Evolutionary conservation across 2,113 vertebrate genomes (phyloP), one percentile per base, ranked within the genome.

Genomic region (Forbesichthys papilliferus): DNA sequence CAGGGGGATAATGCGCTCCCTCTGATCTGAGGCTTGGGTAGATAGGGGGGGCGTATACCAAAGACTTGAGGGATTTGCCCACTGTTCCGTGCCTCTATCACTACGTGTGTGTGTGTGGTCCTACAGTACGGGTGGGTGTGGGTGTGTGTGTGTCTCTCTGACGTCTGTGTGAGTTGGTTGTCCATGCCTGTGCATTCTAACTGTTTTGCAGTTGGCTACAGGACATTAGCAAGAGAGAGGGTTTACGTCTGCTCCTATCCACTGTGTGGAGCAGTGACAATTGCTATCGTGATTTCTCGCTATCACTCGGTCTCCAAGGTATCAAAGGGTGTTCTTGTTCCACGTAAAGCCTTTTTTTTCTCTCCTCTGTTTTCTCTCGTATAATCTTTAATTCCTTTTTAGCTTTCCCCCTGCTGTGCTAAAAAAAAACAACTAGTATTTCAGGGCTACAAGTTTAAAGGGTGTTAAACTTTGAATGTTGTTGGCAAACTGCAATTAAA

Each of bases 1-100:
- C 82, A 27, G 85, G 87, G 77, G 79, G 74, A 84, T 89, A 75
- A 84, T 79, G 64, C 65, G 80, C 68, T 61, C 62, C 75, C 74
- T 71, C 85, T 75, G 71, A 54, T 56, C 64, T 61, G 46, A 64
- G 71, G 69, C 79, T 63, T 48, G 18, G 55, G 64, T 57, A 69
- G 72, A 64, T 68, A 71, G 73, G 58, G 79, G 73, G 67, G 61
- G 58, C 73, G 67, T 80, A 66, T 56, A 48, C 78, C 74, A 76
- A 70, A 68, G 78, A 66, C 65, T 55, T 62, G 60, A 52, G 46
- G 78, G 81, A 86, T 86, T 87, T 83, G 20, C 68, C 58, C 69
- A 34, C 52, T 42, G 36, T 4, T 3, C 36, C 36, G 36, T 6
- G 36, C 7, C 36, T 42, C 6, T 42, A 8, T 82, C 69, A 58